Evolutionary conservation across 2,797 vertebrate genomes (phyloP).

Genomic region (Gallinago stenura): DNA sequence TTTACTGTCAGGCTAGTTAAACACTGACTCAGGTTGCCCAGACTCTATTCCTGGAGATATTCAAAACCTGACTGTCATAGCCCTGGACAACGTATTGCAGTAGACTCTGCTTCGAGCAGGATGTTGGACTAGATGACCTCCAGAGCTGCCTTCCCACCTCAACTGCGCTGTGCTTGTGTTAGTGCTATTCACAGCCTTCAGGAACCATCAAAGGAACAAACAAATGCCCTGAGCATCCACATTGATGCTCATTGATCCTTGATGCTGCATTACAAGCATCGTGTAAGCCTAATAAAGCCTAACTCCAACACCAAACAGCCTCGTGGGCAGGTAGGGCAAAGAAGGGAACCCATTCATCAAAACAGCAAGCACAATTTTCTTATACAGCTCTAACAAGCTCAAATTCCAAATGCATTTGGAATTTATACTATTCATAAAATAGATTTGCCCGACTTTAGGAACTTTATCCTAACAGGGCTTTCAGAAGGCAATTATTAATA

Average conservation of each 20-base stretch:
- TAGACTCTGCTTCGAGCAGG: background rate
- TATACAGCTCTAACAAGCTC: background rate
- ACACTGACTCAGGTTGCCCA: background rate
- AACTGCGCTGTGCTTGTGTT: background rate
- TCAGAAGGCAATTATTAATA: background rate
- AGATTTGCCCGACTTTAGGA: background rate
- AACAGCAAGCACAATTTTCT: background rate
- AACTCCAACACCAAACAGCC: background rate
- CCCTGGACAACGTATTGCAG: background rate
- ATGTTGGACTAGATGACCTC: background rate
- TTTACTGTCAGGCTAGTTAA: background rate
- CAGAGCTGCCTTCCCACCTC: background rate
- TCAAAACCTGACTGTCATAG: background rate
- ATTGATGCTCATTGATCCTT: too few relatives aligned
- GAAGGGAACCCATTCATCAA: background rate
- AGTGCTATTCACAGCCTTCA: background rate
- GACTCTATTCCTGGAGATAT: background rate
- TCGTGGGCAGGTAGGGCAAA: background rate
- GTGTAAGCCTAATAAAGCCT: background rate
- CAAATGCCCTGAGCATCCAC: background rate
- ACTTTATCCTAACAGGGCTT: background rate
- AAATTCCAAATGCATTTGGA: background rate
- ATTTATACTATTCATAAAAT: background rate
- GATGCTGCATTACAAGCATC: background rate
- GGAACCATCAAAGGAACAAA: background rate